Base-by-base conservation (phyloP, 2,888 invertebrate genomes). In the Hedychridium roseum region DNA sequence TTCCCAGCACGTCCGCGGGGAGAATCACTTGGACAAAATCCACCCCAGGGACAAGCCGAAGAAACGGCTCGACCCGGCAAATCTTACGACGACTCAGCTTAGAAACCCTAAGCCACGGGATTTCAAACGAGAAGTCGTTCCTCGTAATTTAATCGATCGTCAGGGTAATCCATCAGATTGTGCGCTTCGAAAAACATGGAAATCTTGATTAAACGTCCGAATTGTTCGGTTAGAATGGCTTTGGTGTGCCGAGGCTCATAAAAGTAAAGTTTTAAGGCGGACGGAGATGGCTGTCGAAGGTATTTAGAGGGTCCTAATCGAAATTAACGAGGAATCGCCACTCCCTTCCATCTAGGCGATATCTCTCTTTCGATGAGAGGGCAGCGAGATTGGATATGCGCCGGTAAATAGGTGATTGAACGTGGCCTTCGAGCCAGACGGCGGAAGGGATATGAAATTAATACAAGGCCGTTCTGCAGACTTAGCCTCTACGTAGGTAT, bases 351-450 rank as follows among this genome's bases (percentile, higher is more conserved):
- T 75, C 69, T 76, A 75, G 64, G 54, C 76, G 76, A 76, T 76
- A 75, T 73, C 71, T 68, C n/a, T n/a, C n/a, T n/a, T n/a, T n/a
- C 65, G 62, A 64, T 63, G 61, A 61, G 67, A 58, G 48, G 41
- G 38, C 38, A 40, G n/a, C 56, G 67, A 68, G 74, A 77, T 78
- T 78, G 74, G 73, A 69, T 62, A 68, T 67, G 59, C 54, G 71
- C 73, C 68, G 76, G 76, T 78, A 76, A 77, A 78, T 75, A 71
- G 75, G 73, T 71, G 78, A 78, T 78, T 72, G 76, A 74, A 54
- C 54, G 53, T 35, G 53, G 52, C 47, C 16, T 9, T 9, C 40
- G 38, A 59, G 62, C 61, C 64, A 54, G 63, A 64, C 64, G 60
- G 50, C 71, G 72, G 71, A 71, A 73, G 76, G 75, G 74, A 76